Conservation (phyloP, 1,140 invertebrate species). For the Cydia splendana region DNA sequence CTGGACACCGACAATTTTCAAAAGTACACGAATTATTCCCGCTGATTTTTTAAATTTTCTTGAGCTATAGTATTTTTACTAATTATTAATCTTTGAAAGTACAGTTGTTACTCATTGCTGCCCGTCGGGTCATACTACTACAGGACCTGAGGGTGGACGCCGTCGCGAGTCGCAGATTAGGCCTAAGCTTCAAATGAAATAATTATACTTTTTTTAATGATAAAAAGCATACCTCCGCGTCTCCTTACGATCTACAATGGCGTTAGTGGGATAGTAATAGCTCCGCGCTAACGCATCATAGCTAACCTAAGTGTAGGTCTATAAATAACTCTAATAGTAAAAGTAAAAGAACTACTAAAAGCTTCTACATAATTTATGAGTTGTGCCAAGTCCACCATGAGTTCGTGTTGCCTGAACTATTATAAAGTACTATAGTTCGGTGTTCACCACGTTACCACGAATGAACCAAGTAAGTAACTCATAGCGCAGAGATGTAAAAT, state of each 20-base stretch:
- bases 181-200: not conserved
- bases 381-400: not conserved
- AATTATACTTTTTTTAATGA: not conserved
- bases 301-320: not conserved
- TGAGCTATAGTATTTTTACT: too few relatives aligned
- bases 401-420: not conserved
- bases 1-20: too few relatives aligned
- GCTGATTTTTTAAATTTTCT: too few relatives aligned
- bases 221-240: not conserved
- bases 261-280: too few relatives aligned
- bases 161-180: too few relatives aligned
- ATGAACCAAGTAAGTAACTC: not conserved
- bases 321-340: not conserved
- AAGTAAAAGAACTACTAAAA: slow-evolving; percentile 8
- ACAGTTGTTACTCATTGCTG: too few relatives aligned
- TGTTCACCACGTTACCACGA: not conserved
- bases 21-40: too few relatives aligned
- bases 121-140: too few relatives aligned
- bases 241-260: not conserved
- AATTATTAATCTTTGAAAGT: too few relatives aligned
- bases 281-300: not conserved
- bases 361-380: not conserved
- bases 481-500: not conserved
- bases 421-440: not conserved
- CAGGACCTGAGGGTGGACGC: too few relatives aligned